A percentile compares a stretch with the other conserved stretches of the same genome.
phyloP scores from a whole-genome alignment of 2,113 vertebrate species.

The Eulemur rufifrons region DNA sequence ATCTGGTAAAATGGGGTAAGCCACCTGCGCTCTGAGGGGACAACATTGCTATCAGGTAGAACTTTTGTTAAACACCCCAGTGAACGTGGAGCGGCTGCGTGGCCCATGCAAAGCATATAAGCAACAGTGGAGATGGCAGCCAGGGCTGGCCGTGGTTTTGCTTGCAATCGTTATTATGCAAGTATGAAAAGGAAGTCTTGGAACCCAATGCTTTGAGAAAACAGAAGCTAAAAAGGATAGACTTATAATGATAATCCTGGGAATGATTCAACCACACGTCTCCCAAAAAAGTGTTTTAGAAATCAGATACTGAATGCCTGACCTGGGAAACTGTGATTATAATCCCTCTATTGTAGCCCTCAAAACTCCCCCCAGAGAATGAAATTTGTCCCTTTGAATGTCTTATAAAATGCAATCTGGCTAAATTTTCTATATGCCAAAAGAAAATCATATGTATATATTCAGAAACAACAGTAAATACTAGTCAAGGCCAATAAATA shows the following conservation, averaged over 20 bases:
- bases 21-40: background rate
- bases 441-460: background rate
- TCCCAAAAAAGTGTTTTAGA: conserved; percentile 10
- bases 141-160: background rate
- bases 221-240: conserved; percentile 19
- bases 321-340: background rate
- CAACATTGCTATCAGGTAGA: background rate
- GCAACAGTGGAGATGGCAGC: background rate
- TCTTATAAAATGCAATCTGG: conserved; percentile 19
- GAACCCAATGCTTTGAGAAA: background rate
- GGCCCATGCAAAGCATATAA: background rate
- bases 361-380: background rate
- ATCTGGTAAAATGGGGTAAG: background rate
- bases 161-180: conserved; percentile 5
- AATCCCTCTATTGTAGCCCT: background rate
- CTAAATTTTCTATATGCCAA: background rate
- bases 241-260: background rate
- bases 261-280: background rate
- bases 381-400: background rate
- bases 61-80: background rate
- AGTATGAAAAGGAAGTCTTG: background rate
- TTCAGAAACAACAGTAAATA: conserved; percentile 29
- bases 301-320: background rate
- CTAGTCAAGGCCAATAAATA: background rate
- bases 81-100: background rate